Evolutionary conservation across 2,113 vertebrate species (phyloP).

Genomic region (Carassius auratus): DNA sequence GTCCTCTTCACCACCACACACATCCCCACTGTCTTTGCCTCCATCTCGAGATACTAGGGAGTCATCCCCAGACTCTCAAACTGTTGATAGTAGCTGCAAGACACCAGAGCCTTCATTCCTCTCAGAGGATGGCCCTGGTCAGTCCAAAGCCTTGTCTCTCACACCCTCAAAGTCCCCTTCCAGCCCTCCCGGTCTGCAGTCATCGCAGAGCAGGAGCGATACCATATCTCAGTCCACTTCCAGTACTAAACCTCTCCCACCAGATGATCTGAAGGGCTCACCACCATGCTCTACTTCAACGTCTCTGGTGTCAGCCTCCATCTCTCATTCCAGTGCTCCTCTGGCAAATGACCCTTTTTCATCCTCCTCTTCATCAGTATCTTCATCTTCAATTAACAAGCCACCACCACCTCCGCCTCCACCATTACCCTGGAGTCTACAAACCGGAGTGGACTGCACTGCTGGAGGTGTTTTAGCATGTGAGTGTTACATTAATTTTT

Average conservation of each 20-base stretch:
- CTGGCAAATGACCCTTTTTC: slow-evolving; percentile 73
- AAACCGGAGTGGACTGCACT: slow-evolving; percentile 88
- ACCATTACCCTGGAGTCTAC: slow-evolving; percentile 86
- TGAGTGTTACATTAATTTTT: slow-evolving; percentile 69
- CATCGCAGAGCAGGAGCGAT: slow-evolving; percentile 57
- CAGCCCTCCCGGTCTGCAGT: slow-evolving; percentile 65
- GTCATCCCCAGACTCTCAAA: slow-evolving; percentile 89
- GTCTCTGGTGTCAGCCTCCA: slow-evolving; percentile 56
- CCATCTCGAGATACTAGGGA: slow-evolving; percentile 74
- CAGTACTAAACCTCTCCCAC: slow-evolving; percentile 59
- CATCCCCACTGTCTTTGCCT: slow-evolving; percentile 70
- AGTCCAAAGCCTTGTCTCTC: slow-evolving; percentile 60
- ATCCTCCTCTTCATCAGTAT: slow-evolving; percentile 71
- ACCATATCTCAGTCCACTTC: slow-evolving; percentile 57
- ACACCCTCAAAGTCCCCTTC: slow-evolving; percentile 54
- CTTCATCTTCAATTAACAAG: slow-evolving; percentile 74
- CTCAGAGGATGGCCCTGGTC: slow-evolving; percentile 74
- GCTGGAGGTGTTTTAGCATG: slow-evolving; percentile 89
- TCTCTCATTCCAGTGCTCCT: slow-evolving; percentile 65
- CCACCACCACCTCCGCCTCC: slow-evolving; percentile 73
- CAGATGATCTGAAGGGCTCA: slow-evolving; percentile 72
- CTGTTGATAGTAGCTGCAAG: slow-evolving; percentile 91
- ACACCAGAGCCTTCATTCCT: slow-evolving; percentile 86
- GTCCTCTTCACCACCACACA: slow-evolving; percentile 74
- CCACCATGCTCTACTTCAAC: slow-evolving; percentile 73